Evolutionary conservation across 1,140 invertebrate species (phyloP).

Genomic region (Cheumatopsyche charites): DNA sequence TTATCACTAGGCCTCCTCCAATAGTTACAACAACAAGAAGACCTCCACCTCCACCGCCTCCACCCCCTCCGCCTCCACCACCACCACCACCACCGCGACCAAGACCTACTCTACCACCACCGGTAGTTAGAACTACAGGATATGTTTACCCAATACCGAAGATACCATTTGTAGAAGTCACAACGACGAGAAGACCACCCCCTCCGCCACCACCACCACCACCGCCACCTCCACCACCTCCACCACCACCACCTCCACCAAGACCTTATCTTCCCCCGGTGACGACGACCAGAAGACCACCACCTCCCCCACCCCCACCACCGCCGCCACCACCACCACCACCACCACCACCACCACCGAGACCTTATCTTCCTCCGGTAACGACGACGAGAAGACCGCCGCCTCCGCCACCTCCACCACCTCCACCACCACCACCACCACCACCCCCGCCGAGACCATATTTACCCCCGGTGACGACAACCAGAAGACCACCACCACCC

Average conservation of each 20-base stretch:
- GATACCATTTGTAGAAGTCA: constrained; percentile 38
- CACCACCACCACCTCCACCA: constrained; percentile 6
- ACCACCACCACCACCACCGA: constrained; percentile 32
- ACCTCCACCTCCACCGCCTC: not conserved
- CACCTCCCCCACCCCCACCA: constrained; percentile 10
- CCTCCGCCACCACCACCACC: constrained; percentile 28
- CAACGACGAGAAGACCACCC: not conserved
- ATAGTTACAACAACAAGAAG: not conserved
- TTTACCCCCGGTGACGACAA: constrained; percentile 22
- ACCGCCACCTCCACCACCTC: constrained; percentile 41
- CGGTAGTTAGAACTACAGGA: constrained; percentile 17
- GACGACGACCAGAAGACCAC: not conserved
- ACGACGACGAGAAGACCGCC: not conserved
- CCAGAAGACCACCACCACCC: constrained; percentile 15
- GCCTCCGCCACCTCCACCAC: not conserved
- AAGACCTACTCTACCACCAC: constrained; percentile 3
- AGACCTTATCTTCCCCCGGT: not conserved
- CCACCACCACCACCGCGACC: constrained; percentile 38
- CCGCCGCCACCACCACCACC: constrained; percentile 43
- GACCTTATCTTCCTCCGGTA: not conserved
- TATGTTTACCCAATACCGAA: constrained; percentile 13
- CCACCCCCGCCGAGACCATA: constrained; percentile 45
- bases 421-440: constrained; percentile 35
- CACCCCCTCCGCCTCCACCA: constrained; percentile 7
- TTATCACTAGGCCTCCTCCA: not conserved